Evolutionary conservation across 2,113 vertebrate species (phyloP).

Genomic region (Uropsilus gracilis): DNA sequence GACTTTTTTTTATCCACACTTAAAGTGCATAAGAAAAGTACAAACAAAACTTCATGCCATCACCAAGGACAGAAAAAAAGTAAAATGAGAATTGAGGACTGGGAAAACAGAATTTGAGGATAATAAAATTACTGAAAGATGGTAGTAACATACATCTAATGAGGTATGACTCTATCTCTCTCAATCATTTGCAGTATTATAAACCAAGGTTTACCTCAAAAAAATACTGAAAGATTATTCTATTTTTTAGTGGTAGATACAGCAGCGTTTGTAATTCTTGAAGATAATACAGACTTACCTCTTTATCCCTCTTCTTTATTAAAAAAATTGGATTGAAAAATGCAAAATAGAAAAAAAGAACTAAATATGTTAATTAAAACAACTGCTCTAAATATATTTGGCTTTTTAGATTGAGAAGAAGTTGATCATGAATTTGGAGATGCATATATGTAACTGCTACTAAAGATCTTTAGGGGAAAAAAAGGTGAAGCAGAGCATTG

Average conservation of each 20-base stretch:
- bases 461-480: not conserved
- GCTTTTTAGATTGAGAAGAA: not conserved
- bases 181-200: not conserved
- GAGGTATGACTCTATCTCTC: too few species aligned
- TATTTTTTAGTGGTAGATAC: not conserved
- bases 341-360: not conserved
- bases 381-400: not conserved
- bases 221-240: not conserved
- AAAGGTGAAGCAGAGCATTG: not conserved
- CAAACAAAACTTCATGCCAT: not conserved
- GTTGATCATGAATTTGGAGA: conserved; percentile 2
- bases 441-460: not conserved
- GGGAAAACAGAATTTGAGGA: not conserved
- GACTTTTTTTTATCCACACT: not conserved
- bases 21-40: too few species aligned
- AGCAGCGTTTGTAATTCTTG: not conserved
- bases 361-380: too few species aligned
- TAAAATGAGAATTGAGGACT: not conserved
- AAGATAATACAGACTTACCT: not conserved
- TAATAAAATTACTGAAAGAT: not conserved
- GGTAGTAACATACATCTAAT: too few species aligned
- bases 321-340: not conserved
- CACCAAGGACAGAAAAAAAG: not conserved
- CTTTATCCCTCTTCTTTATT: not conserved
- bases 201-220: not conserved